Base-by-base conservation (phyloP, 2,113 vertebrate species). In the Aleadryas rufinucha region DNA sequence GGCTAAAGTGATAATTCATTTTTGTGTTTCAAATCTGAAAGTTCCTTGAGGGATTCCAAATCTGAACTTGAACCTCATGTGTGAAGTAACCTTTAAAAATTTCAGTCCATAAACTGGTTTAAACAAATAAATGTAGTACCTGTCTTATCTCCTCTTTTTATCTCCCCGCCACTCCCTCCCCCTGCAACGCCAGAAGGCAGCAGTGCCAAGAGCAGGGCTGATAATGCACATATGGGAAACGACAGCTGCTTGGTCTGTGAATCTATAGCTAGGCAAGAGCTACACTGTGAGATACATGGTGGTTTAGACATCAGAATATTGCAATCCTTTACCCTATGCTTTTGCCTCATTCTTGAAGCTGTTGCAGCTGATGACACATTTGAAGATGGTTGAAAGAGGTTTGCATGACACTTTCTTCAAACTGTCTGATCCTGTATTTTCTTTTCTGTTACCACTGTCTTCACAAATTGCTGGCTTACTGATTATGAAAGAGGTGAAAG, bases 301-400 rank as follows among this genome's bases (percentile, higher is more conserved):
- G n/a, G 24, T 71, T 84, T 64, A 82, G 63, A 75, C 44, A 60
- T 70, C 69, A 72, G 21, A 57, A 19, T 27, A 22, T 41, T 85
- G 31, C 66, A 71, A 0, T 39, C 84, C 56, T 94, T 65, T 61
- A 69, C 0, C 28, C 15, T 94, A 50, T 0, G 0, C 35, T 87
- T 84, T 56, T 87, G 47, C 47, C 5, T 2, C 2, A 0, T 47
- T 71, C 3, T 0, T 57, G 72, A 60, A 69, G 53, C 92, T 93
- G 60, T 59, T 94, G 77, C 81, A 66, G 77, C 42, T 85, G 74
- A 60, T 76, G 85, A 84, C 89, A 82, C 31, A 6, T 95, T 45
- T 74, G 72, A 75, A 83, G 86, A 49, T 60, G 56, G 28, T 64
- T 90, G 61, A 86, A 71, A 93, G 91, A 81, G 45, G 72, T 95